Base-by-base conservation (phyloP, 2,797 vertebrate species). In the Cryptoblepharus egeriae region DNA sequence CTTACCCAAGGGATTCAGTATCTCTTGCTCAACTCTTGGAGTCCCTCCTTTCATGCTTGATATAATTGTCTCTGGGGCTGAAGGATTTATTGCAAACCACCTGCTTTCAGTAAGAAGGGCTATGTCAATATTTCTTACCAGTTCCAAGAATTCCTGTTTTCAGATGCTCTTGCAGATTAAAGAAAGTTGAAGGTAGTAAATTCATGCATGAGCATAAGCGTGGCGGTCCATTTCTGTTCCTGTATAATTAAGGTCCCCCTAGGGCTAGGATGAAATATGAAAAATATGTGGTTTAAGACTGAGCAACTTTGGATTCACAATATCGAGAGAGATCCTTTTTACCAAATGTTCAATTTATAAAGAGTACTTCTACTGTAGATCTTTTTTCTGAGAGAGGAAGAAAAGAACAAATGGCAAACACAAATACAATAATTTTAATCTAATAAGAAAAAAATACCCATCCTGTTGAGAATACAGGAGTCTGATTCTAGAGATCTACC, bases 311-410 rank as follows among this genome's bases (percentile, higher is more conserved):
- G 28, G 10, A 28, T 64, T 64, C 28, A 64, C 32, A n/a, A 30
- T 30, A 15, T 30, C n/a, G 3, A 30, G 61, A n/a, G 4, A 64
- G n/a, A 64, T 30, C 7, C 57, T 1, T 22, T 58, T 58, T 58
- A 58, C 6, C 65, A 37, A 68, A 55, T 84, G 61, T 79, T 77
- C 57, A n/a, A n/a, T n/a, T n/a, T n/a, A n/a, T n/a, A n/a, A n/a
- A n/a, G n/a, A n/a, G n/a, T n/a, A n/a, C n/a, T n/a, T n/a, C n/a
- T n/a, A n/a, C n/a, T n/a, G n/a, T n/a, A n/a, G n/a, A n/a, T n/a
- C n/a, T 45, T 84, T 67, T 81, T 77, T 49, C 70, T 79, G 35
- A 57, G 20, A 86, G 63, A 61, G 37, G 80, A 5, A n/a, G 6
- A 26, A 75, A 69, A 42, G 65, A 61, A 55, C 35, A 60, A 30